A percentile compares a stretch with the other conserved stretches of the same genome.
Evolutionary conservation across 2,797 vertebrate species (phyloP).

Genomic region (Prionace glauca): DNA sequence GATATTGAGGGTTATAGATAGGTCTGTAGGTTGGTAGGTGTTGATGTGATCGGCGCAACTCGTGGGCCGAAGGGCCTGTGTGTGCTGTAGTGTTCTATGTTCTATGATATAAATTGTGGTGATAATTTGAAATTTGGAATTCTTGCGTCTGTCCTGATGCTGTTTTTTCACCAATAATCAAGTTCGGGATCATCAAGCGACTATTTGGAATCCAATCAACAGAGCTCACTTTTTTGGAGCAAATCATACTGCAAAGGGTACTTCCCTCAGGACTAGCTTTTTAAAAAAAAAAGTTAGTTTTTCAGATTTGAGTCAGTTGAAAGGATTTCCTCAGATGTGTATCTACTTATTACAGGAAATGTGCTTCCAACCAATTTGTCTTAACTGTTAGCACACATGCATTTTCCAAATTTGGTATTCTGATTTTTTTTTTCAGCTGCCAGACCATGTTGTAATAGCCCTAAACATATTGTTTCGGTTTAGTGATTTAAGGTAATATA

Average conservation of each 20-base stretch:
- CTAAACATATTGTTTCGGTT: neutral
- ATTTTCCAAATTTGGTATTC: neutral
- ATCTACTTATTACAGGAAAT: neutral
- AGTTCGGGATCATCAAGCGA: no score
- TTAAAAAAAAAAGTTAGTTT: neutral
- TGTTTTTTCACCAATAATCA: no score
- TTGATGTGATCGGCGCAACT: no score
- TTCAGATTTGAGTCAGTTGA: constrained; percentile 7
- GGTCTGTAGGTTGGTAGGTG: no score
- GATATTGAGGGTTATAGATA: no score
- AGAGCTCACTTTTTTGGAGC: neutral
- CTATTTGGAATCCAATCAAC: no score
- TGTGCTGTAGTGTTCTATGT: no score
- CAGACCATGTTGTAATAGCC: neutral
- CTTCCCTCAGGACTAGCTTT: neutral
- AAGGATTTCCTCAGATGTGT: constrained; percentile 20
- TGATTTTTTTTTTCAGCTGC: neutral
- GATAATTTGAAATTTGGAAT: no score
- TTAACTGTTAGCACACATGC: neutral
- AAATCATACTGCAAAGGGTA: neutral
- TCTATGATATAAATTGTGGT: no score
- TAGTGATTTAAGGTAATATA: neutral
- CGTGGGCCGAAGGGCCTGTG: no score
- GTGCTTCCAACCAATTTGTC: neutral
- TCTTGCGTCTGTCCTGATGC: no score